These are phyloP conservation scores for Clavelina lepadiformis DNA, from an alignment of 23 tunicate genomes.

Conservation along the genomic window DNA sequence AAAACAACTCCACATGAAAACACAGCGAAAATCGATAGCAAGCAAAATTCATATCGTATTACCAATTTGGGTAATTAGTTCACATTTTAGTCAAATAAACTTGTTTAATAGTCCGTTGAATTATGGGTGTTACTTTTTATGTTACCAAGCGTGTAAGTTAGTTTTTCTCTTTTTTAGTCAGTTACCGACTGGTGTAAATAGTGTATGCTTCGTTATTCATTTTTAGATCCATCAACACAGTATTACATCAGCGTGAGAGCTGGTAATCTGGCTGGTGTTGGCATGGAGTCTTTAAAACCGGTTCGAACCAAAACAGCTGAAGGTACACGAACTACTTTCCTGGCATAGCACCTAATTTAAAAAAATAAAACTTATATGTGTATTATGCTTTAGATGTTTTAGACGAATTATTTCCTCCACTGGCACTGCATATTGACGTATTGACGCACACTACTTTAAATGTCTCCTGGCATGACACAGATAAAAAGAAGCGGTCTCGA, in stretches of 20 bases:
- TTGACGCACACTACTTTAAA: constrained; percentile 57
- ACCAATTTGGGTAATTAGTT: constrained; percentile 5
- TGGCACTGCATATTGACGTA: constrained; percentile 42
- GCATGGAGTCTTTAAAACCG: constrained; percentile 14
- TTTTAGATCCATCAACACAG: constrained; percentile 47
- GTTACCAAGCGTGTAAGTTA: no score
- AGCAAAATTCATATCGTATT: constrained; percentile 4
- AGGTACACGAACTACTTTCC: constrained; percentile 33
- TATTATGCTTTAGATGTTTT: constrained; percentile 1
- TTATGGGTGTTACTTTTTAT: no score
- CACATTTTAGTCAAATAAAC: background rate
- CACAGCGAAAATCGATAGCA: constrained; percentile 3
- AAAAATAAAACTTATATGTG: no score
- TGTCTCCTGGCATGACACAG: constrained; percentile 57
- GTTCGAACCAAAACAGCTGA: constrained; percentile 24
- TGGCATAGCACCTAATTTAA: no score
- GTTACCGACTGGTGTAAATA: background rate
- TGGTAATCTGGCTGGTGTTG: constrained; percentile 29
- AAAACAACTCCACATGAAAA: constrained; percentile 22
- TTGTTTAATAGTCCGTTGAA: background rate
- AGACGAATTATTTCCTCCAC: constrained; percentile 62
- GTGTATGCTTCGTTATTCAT: background rate
- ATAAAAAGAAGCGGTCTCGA: constrained; percentile 3
- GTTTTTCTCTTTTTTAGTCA: no score
- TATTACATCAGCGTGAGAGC: constrained; percentile 49